Evolutionary conservation across 2,113 vertebrate genomes (phyloP).

Genomic region (Harpagus bidentatus): DNA sequence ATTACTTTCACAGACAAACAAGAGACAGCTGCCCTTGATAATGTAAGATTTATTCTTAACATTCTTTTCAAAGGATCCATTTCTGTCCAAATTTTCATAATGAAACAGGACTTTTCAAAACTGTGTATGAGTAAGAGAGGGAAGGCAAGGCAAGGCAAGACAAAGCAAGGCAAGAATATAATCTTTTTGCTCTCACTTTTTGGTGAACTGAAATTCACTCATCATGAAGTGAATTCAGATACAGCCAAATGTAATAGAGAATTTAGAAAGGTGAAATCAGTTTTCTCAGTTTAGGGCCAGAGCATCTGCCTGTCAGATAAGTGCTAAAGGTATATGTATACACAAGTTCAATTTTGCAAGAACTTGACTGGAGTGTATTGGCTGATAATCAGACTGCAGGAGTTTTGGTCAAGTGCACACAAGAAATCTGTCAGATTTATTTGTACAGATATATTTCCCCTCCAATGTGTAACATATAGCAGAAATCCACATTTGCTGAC

Average conservation of each 20-base stretch:
- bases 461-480: neutral
- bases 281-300: neutral
- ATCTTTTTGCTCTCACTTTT: neutral
- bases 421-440: neutral
- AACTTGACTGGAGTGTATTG: neutral
- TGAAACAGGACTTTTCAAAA: neutral
- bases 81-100: constrained; percentile 46
- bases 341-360: neutral
- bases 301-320: neutral
- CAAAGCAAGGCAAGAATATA: neutral
- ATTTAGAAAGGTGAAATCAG: neutral
- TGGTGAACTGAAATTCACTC: neutral
- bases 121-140: neutral
- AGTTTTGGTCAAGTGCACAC: neutral
- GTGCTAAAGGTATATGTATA: neutral
- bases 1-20: constrained; percentile 59
- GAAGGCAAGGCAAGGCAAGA: neutral
- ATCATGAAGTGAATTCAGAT: neutral
- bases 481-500: neutral
- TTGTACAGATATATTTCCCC: neutral
- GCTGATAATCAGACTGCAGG: neutral
- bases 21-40: constrained; percentile 55
- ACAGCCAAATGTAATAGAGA: neutral
- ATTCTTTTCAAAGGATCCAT: constrained; percentile 26
- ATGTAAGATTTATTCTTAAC: constrained; percentile 31